These are phyloP conservation scores for Propsilocerus akamusi DNA, from an alignment of 1,140 invertebrate species.

Conservation along the genomic window DNA sequence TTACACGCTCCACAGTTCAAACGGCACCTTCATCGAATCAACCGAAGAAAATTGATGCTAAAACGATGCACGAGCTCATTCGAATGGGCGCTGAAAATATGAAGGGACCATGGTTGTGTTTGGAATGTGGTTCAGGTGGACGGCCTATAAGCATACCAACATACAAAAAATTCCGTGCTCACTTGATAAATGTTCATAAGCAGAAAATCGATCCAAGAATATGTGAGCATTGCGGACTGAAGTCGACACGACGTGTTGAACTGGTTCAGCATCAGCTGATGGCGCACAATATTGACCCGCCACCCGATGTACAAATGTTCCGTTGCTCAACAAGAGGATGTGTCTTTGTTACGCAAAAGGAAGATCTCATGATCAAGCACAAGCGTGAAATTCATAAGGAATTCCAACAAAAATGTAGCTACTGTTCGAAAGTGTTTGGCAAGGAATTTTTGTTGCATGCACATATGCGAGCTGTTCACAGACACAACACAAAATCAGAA, in stretches of 20 bases:
- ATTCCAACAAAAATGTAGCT: conserved; percentile 39
- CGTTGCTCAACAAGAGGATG: conserved; percentile 37
- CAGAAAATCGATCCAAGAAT: conserved; percentile 59
- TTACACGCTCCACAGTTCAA: conserved; percentile 3
- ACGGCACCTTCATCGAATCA: conserved; percentile 21
- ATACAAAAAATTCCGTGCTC: conserved; percentile 57
- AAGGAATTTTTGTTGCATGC: conserved; percentile 41
- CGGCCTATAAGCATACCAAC: conserved; percentile 47
- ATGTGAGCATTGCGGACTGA: conserved; percentile 69
- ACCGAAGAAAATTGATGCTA: conserved; percentile 23
- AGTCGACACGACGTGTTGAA: conserved; percentile 52
- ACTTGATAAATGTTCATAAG: conserved; percentile 62
- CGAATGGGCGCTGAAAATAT: conserved; percentile 32
- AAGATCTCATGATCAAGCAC: conserved; percentile 34
- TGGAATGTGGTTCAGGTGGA: conserved; percentile 41
- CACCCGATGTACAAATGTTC: conserved; percentile 45
- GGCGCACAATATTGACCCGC: conserved; percentile 56
- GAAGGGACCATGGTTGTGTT: conserved; percentile 44
- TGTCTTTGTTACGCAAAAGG: conserved; percentile 34
- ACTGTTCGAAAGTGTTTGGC: conserved; percentile 43
- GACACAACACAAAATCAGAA: conserved; percentile 34
- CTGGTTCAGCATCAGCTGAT: conserved; percentile 62
- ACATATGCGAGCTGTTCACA: conserved; percentile 41
- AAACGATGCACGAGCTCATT: conserved; percentile 24
- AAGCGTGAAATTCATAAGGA: conserved; percentile 21